phyloP scores from a whole-genome alignment of 2,113 vertebrate genomes.

The Polypterus senegalus region DNA sequence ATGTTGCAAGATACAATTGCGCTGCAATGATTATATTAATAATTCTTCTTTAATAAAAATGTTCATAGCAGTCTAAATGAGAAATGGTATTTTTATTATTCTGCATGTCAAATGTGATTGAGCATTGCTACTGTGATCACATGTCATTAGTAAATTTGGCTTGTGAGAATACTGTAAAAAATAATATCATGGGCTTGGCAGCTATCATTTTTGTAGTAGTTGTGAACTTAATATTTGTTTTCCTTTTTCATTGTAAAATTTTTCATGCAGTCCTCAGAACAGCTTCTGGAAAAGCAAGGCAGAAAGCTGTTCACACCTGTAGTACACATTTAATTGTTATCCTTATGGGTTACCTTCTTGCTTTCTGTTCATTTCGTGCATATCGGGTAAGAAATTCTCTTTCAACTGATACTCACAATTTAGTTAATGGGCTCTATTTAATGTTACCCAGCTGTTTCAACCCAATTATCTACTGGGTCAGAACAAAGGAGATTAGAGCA shows the following conservation, averaged over 20 bases:
- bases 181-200: neutral
- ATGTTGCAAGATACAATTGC: conserved; percentile 50
- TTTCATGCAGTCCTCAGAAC: neutral
- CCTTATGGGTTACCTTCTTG: neutral
- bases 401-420: too few species aligned
- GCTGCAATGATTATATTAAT: conserved; percentile 33
- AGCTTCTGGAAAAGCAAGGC: neutral
- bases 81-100: conserved; percentile 7
- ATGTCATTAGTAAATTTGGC: neutral
- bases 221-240: neutral
- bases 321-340: conserved; percentile 2
- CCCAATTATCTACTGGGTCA: too few species aligned
- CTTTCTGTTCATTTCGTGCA: too few species aligned
- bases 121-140: conserved; percentile 2
- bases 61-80: conserved; percentile 6
- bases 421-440: too few species aligned
- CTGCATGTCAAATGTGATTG: conserved; percentile 1
- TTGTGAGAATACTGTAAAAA: neutral
- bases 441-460: too few species aligned
- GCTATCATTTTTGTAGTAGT: neutral
- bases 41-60: conserved; percentile 23
- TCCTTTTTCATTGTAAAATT: neutral
- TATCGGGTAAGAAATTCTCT: too few species aligned
- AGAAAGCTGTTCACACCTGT: neutral
- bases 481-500: too few species aligned